Percentiles rank a stretch among this genome's conserved stretches.
Evolutionary conservation across 1,140 invertebrate genomes (phyloP).

Genomic region (Thaumatotibia leucotreta): DNA sequence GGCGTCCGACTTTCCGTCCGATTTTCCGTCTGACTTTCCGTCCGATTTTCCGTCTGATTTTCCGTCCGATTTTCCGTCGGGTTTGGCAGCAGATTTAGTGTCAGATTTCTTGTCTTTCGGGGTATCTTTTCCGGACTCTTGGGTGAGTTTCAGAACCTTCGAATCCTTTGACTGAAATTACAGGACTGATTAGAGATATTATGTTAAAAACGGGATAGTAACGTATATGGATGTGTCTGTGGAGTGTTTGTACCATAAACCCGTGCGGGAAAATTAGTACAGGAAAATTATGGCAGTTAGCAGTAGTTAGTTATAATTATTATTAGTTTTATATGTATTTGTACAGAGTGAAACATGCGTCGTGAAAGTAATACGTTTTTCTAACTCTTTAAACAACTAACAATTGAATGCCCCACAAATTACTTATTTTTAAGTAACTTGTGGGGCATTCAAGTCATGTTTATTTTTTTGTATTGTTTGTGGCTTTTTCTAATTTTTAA

Average conservation of each 20-base stretch:
- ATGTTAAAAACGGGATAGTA: neutral
- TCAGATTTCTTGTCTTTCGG: slow-evolving; percentile 29
- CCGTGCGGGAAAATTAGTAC: neutral
- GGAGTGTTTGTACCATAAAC: neutral
- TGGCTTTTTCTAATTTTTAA: too few relatives aligned
- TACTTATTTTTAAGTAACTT: too few relatives aligned
- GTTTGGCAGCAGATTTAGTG: neutral
- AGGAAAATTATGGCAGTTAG: neutral
- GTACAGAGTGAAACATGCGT: too few relatives aligned
- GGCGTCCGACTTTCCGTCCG: slow-evolving; percentile 12
- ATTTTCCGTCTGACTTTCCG: slow-evolving; percentile 21
- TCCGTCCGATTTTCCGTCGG: slow-evolving; percentile 23
- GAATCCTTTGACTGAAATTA: slow-evolving; percentile 52
- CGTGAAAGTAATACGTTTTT: too few relatives aligned
- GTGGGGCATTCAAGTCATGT: too few relatives aligned
- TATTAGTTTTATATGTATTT: too few relatives aligned
- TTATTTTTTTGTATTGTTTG: too few relatives aligned
- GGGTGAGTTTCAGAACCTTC: slow-evolving; percentile 62
- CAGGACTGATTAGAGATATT: neutral
- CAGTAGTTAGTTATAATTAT: neutral
- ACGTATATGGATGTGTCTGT: neutral
- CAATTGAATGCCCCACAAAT: too few relatives aligned
- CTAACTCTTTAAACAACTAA: too few relatives aligned
- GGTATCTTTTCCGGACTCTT: slow-evolving; percentile 45
- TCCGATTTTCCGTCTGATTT: neutral